These are phyloP conservation scores for Buteo buteo DNA, from an alignment of 2,113 vertebrate species.

Conservation along the genomic window DNA sequence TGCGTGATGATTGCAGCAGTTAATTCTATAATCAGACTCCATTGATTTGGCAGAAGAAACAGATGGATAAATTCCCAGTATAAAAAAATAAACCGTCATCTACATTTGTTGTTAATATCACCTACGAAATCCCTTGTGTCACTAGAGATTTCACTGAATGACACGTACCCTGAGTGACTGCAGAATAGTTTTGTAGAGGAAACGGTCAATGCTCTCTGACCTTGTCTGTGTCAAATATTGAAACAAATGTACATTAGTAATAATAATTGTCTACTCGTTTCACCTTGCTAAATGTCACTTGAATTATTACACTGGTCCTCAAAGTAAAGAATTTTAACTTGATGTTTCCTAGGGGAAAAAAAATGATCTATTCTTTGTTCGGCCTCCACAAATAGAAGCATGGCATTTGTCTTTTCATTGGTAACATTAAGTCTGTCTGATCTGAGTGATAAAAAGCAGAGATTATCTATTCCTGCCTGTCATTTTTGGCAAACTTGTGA, in stretches of 20 bases:
- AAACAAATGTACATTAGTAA: neutral
- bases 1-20: neutral
- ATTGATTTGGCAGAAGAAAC: neutral
- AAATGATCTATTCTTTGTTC: neutral
- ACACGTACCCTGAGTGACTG: neutral
- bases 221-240: neutral
- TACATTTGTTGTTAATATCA: neutral
- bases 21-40: neutral
- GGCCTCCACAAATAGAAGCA: constrained; percentile 1
- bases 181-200: neutral
- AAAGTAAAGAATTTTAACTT: constrained; percentile 7
- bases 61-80: neutral
- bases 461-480: constrained; percentile 49
- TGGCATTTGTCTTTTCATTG: constrained; percentile 35
- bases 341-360: neutral
- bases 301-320: constrained; percentile 1
- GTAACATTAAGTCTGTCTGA: constrained; percentile 41
- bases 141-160: neutral
- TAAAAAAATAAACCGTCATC: neutral
- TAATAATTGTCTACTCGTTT: neutral
- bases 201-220: neutral
- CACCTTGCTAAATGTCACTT: constrained; percentile 16
- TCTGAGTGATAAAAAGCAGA: constrained; percentile 48
- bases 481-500: constrained; percentile 49
- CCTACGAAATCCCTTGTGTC: neutral